Evolutionary conservation across 2,797 vertebrate species (phyloP).

Genomic region (Microhierax caerulescens): DNA sequence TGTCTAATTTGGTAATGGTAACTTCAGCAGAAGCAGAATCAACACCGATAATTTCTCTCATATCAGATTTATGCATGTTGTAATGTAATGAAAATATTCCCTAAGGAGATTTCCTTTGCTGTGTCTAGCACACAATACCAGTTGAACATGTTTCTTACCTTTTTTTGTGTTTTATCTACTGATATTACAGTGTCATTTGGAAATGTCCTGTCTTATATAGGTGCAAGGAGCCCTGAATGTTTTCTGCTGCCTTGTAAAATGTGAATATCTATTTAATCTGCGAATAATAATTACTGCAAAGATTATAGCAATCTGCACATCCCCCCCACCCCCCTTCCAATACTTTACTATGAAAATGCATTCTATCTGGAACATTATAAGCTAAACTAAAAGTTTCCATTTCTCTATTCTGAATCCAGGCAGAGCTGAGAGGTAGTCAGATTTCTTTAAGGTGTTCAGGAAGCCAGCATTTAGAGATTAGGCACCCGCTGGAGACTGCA

Average conservation of each 20-base stretch:
- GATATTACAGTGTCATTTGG: not conserved
- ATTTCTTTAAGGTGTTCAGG: not conserved
- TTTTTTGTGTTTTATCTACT: not conserved
- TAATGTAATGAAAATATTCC: constrained; percentile 31
- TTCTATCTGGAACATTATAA: not conserved
- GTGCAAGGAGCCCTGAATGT: not conserved
- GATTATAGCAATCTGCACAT: not conserved
- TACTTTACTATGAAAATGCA: not conserved
- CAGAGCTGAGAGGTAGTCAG: not conserved
- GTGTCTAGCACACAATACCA: not conserved
- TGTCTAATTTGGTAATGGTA: constrained; percentile 48
- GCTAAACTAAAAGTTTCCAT: not conserved
- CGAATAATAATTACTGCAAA: not conserved
- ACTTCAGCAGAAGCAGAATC: constrained; percentile 35
- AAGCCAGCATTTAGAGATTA: not conserved
- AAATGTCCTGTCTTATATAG: not conserved
- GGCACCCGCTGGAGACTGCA: not conserved
- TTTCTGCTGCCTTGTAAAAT: not conserved
- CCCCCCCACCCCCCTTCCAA: not conserved
- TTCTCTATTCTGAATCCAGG: not conserved
- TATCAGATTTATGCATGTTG: constrained; percentile 35
- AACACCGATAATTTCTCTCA: constrained; percentile 5
- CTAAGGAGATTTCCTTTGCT: not conserved
- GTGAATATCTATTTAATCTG: not conserved
- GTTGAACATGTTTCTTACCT: not conserved